These are phyloP conservation scores for Nettapus auritus DNA, from an alignment of 2,113 vertebrate genomes.

Conservation along the genomic window DNA sequence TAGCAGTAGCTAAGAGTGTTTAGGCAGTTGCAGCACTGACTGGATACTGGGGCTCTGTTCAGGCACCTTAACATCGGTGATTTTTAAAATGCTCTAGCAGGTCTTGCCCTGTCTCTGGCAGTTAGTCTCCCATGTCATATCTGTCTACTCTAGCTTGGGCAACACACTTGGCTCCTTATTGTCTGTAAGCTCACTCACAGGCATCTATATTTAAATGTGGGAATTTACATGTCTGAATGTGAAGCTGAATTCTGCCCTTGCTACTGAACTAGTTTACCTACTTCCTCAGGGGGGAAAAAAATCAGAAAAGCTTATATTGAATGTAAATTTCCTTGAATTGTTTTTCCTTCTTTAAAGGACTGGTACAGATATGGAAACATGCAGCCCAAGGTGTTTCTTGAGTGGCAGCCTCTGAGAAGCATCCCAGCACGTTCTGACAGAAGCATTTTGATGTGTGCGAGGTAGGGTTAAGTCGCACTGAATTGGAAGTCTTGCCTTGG, in stretches of 20 bases:
- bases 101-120: neutral
- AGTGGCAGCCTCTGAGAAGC: neutral
- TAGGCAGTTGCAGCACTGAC: neutral
- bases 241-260: neutral
- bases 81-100: neutral
- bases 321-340: neutral
- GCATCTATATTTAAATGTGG: neutral
- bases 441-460: slow-evolving; percentile 17
- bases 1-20: neutral
- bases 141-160: neutral
- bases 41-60: neutral
- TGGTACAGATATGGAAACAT: neutral
- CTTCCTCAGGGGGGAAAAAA: neutral
- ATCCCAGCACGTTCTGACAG: slow-evolving; percentile 1
- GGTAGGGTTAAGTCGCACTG: slow-evolving; percentile 12
- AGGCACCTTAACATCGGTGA: neutral
- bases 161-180: neutral
- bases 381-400: neutral
- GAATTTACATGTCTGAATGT: neutral
- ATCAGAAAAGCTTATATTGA: neutral
- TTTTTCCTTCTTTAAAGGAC: neutral
- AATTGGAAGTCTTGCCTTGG: slow-evolving; percentile 36
- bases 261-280: neutral
- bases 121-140: neutral
- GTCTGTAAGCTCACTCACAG: neutral